Percentiles rank a stretch among this genome's conserved stretches.
phyloP scores from a whole-genome alignment of 2,113 vertebrate species.

The Scomber japonicus region DNA sequence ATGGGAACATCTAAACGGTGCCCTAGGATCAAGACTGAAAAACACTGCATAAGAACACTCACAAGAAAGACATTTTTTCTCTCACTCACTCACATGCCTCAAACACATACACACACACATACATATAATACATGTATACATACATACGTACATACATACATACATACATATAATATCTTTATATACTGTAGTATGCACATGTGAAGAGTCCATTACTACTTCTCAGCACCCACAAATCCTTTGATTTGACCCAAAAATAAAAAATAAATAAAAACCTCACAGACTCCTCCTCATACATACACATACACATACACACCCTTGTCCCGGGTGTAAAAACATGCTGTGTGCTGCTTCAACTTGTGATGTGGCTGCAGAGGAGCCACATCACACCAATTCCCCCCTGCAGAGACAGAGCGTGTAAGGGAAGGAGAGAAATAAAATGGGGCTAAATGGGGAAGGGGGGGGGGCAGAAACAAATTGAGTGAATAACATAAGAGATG shows the following conservation, averaged over 20 bases:
- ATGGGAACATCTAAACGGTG: no score
- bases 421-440: constrained; percentile 13
- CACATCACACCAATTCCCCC: constrained; percentile 56
- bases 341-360: constrained; percentile 43
- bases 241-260: constrained; percentile 20
- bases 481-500: constrained; percentile 27
- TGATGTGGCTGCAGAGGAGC: constrained; percentile 53
- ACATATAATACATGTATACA: not conserved
- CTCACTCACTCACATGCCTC: not conserved
- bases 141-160: constrained; percentile 5
- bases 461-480: constrained; percentile 43
- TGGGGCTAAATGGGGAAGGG: constrained; percentile 33
- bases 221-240: constrained; percentile 31
- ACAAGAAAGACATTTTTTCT: constrained; percentile 21
- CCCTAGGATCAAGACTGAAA: no score
- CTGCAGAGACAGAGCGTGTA: constrained; percentile 37
- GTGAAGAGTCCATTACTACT: constrained; percentile 14
- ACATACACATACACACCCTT: not conserved
- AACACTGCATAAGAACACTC: not conserved
- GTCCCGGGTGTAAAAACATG: constrained; percentile 13
- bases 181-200: constrained; percentile 17
- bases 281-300: not conserved
- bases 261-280: not conserved
- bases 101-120: constrained; percentile 9
- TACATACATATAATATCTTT: not conserved